Conservation (phyloP, 2,888 invertebrate genomes). For the Cephus nigrinus region DNA sequence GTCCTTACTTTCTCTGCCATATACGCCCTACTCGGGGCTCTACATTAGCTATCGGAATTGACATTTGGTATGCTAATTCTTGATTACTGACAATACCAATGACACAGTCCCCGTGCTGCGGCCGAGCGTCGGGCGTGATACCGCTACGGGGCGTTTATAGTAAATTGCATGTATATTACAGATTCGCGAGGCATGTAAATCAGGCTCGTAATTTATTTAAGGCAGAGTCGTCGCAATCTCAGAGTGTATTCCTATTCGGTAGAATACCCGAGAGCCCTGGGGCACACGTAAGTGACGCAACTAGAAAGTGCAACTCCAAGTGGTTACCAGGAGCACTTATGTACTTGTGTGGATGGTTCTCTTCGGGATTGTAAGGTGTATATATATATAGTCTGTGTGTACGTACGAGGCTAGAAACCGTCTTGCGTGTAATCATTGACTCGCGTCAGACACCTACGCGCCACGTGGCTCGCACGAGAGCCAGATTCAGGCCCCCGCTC, state of each 20-base stretch:
- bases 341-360: not conserved
- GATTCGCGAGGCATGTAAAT: not conserved
- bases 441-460: conserved; percentile 7
- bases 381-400: not conserved
- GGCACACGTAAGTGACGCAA: not conserved
- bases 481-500: not conserved
- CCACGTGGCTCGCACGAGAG: conserved; percentile 4
- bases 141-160: not conserved
- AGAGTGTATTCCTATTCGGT: not conserved
- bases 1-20: conserved; percentile 37
- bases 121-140: not conserved
- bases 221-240: not conserved
- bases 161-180: not conserved
- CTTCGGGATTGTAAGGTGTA: not conserved
- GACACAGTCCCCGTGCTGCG: not conserved
- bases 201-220: not conserved
- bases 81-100: conserved; percentile 28
- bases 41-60: conserved; percentile 29
- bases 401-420: not conserved
- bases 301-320: conserved; percentile 5
- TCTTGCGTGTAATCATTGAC: conserved; percentile 5
- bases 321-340: not conserved
- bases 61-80: conserved; percentile 49
- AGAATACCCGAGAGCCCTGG: not conserved
- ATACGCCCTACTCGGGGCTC: not conserved